A percentile compares a stretch with the other conserved stretches of the same genome.
These are phyloP conservation scores for Cacatua alba DNA, from an alignment of 2,113 vertebrate genomes.

Conservation along the genomic window DNA sequence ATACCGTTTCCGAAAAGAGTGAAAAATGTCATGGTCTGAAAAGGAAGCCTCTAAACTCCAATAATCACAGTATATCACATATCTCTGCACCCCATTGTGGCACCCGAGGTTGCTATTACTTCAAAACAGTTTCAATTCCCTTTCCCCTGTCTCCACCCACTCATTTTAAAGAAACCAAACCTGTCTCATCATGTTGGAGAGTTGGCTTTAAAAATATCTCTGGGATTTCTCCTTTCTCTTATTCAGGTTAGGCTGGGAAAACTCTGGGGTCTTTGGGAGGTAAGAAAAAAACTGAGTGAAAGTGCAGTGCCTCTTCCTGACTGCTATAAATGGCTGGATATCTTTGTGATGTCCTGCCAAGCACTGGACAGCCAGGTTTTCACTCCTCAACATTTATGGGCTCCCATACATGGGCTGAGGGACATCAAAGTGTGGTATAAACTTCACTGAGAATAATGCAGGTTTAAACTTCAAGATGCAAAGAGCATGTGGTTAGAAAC, in stretches of 20 bases:
- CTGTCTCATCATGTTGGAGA: background rate
- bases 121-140: background rate
- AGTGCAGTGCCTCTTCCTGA: background rate
- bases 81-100: background rate
- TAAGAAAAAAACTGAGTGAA: background rate
- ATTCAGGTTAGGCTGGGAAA: background rate
- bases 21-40: conserved; percentile 42
- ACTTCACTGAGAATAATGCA: background rate
- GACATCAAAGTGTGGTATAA: background rate
- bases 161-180: background rate
- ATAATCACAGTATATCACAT: conserved; percentile 45
- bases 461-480: background rate
- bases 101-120: background rate
- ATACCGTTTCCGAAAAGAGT: conserved; percentile 65
- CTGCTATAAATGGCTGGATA: background rate
- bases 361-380: background rate
- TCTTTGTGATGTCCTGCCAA: background rate
- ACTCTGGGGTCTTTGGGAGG: background rate
- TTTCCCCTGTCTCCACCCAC: background rate
- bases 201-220: background rate
- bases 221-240: background rate
- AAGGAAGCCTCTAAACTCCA: conserved; percentile 58
- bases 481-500: background rate
- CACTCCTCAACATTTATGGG: background rate
- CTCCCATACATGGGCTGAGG: background rate